Evolutionary conservation across 2,888 invertebrate species (phyloP).

Genomic region (Drosophila paranaensis): DNA sequence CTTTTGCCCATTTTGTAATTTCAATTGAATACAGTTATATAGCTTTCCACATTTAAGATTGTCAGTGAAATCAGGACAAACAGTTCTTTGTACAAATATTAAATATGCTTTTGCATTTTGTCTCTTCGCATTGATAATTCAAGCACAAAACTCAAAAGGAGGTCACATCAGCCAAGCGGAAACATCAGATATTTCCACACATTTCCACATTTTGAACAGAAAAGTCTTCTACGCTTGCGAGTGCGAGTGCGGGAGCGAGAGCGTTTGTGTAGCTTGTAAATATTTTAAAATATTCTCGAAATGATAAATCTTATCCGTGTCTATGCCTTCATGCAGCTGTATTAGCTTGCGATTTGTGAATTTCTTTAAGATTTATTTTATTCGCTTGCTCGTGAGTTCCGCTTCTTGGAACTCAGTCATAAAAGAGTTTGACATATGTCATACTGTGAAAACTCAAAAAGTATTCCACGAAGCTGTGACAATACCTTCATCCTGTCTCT

Average conservation of each 20-base stretch:
- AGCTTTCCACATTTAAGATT: no score
- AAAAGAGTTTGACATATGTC: conserved; percentile 52
- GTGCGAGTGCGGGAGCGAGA: no score
- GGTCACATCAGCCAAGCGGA: conserved; percentile 1
- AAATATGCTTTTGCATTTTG: not conserved
- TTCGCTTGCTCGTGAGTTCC: not conserved
- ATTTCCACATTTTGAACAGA: not conserved
- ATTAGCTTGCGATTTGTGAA: not conserved
- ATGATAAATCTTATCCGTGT: not conserved
- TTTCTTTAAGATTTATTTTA: conserved; percentile 1
- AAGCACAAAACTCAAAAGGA: not conserved
- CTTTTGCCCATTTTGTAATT: no score
- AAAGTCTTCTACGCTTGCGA: not conserved
- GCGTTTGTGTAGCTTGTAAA: not conserved
- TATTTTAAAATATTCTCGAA: conserved; percentile 4
- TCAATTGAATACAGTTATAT: no score
- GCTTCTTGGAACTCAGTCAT: conserved; percentile 10
- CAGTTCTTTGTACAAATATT: not conserved
- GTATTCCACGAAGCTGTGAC: conserved; percentile 30
- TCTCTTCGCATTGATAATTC: not conserved
- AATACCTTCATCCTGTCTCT: conserved; percentile 28
- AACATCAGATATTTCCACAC: conserved; percentile 5
- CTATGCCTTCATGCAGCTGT: not conserved
- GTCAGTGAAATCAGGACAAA: not conserved
- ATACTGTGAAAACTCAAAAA: conserved; percentile 39